Conservation (phyloP, 2,888 invertebrate genomes). For the Phengaris arion region DNA sequence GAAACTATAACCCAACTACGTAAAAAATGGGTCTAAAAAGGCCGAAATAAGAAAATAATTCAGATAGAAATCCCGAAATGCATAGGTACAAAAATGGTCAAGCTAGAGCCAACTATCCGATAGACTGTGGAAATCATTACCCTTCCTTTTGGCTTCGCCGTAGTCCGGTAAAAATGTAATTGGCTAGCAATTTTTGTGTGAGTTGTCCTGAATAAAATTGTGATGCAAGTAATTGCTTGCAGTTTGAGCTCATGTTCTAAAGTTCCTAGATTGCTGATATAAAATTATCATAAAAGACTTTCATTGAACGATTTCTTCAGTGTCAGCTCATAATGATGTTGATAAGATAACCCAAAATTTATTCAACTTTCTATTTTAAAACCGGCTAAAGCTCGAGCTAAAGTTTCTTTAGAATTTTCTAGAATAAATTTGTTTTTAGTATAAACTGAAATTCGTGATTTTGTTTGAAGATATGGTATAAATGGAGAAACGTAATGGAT, state of each 20-base stretch:
- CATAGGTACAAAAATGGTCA: too few relatives aligned
- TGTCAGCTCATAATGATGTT: not conserved
- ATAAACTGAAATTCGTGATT: not conserved
- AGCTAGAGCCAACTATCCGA: too few relatives aligned
- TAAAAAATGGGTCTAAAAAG: too few relatives aligned
- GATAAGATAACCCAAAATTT: slow-evolving; percentile 5
- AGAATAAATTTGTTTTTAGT: not conserved
- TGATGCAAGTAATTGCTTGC: too few relatives aligned
- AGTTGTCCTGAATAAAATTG: too few relatives aligned
- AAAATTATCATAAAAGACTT: not conserved
- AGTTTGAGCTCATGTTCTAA: not conserved
- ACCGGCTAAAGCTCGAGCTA: not conserved
- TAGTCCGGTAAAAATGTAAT: too few relatives aligned
- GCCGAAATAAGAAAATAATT: too few relatives aligned
- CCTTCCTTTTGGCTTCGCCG: too few relatives aligned
- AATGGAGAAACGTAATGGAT: not conserved
- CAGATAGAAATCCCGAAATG: too few relatives aligned
- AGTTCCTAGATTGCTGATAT: not conserved
- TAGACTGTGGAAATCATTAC: too few relatives aligned
- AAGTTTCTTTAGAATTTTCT: slow-evolving; percentile 6
- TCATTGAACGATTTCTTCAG: not conserved
- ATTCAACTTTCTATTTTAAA: not conserved
- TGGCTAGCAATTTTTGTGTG: too few relatives aligned
- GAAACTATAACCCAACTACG: too few relatives aligned
- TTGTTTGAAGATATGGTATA: not conserved